Conservation (phyloP, 2,113 vertebrate species). For the Himantopus leucocephalus region DNA sequence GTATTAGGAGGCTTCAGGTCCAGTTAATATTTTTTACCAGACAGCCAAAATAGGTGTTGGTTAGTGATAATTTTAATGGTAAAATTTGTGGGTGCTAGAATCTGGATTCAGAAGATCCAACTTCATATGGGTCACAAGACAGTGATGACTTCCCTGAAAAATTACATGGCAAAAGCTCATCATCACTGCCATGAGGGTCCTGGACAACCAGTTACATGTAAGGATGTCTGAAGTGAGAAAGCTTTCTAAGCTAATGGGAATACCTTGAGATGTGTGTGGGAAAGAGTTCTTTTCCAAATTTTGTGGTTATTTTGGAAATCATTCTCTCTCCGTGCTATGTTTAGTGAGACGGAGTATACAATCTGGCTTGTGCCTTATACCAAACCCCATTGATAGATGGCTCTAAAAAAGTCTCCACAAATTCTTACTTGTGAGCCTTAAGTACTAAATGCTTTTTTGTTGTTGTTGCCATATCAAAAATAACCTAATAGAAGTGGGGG, state of each 20-base stretch:
- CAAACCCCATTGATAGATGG: rapidly evolving
- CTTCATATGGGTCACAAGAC: background rate
- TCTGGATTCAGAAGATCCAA: background rate
- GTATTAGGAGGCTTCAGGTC: background rate
- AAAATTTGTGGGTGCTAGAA: background rate
- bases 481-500: background rate
- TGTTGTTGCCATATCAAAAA: background rate
- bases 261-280: background rate
- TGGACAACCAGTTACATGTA: background rate
- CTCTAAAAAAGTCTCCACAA: background rate
- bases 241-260: background rate
- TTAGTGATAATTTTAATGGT: background rate
- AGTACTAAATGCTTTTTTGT: background rate
- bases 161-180: background rate
- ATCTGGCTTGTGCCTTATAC: background rate
- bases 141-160: background rate
- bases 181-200: background rate
- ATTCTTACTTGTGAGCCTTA: background rate
- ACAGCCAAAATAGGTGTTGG: background rate
- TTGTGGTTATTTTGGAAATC: background rate
- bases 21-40: background rate
- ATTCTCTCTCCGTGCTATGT: background rate
- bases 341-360: background rate
- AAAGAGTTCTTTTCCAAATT: background rate
- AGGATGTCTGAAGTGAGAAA: background rate